Evolutionary conservation across 2,888 invertebrate species (phyloP), one percentile per base, ranked within the genome.

Genomic region (Meteorus cinctellus): DNA sequence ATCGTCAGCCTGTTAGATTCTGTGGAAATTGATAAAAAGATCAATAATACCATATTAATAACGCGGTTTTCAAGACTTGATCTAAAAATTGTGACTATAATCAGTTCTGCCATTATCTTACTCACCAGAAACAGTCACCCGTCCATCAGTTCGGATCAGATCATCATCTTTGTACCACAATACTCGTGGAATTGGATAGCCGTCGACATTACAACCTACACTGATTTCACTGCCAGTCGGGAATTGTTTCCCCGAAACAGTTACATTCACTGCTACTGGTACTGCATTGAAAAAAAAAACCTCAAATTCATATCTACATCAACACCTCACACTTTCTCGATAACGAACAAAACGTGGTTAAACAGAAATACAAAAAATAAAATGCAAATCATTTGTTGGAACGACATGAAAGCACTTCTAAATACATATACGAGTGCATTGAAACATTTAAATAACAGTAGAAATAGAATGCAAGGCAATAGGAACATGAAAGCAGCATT

Each of bases 91-190:
- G 41, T 41, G 2, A 2, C 41, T 41, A 10, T 10, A 6, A 12
- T 76, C 3, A 59, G 24, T 34, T 55, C 63, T 27, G 27, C 16
- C 48, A 60, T 62, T 41, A 67, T 45, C 65, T 68, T 51, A 14
- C 84, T 86, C 90, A 95, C 96, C 93, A 82, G 93, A 92, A 82
- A 95, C 92, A 83, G 92, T 91, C 74, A 94, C 90, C 79, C 93
- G 92, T 72, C 93, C 92, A 73, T 91, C 91, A 36, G 91, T 83
- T 45, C 88, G 82, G 16, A 96, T 85, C 2, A 90, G 91, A 41
- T 89, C 88, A 65, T 93, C 92, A 86, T 97, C 94, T 89, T 96
- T 96, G 88, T 92, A 95, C 97, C 97, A 98, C 76, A 92, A 90
- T 3, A 97, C 94, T 79, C 91, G 91, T 3, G 96, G 96, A 73